Conservation (phyloP, 2,113 vertebrate genomes). For the Leucoraja erinaceus region DNA sequence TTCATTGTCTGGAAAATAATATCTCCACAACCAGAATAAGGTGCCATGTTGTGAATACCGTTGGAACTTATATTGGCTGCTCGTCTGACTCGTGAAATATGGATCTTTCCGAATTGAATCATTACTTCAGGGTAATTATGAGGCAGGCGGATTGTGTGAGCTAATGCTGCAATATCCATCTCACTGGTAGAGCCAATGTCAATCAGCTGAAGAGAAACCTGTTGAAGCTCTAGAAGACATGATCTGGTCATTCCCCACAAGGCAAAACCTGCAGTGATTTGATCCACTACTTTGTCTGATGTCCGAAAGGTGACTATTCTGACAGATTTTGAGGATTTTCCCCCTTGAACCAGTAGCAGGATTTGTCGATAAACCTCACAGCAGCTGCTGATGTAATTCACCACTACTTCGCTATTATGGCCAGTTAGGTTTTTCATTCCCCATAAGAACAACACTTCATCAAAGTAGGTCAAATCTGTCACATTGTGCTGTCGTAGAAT, state of each 20-base stretch:
- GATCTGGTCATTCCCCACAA: conserved; percentile 71
- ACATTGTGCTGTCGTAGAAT: conserved; percentile 45
- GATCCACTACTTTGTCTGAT: conserved; percentile 59
- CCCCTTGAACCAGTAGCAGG: conserved; percentile 58
- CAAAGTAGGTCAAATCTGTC: conserved; percentile 47
- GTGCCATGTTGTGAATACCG: background rate
- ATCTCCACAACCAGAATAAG: conserved; percentile 42
- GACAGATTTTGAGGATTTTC: conserved; percentile 44
- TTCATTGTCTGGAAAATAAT: conserved; percentile 63
- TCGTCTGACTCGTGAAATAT: conserved; percentile 51
- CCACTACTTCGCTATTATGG: conserved; percentile 49
- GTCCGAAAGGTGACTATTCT: conserved; percentile 69
- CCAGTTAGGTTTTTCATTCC: conserved; percentile 60
- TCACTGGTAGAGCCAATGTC: conserved; percentile 63
- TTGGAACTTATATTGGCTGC: conserved; percentile 47
- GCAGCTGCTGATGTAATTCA: conserved; percentile 58
- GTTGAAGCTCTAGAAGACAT: conserved; percentile 61
- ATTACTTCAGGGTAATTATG: conserved; percentile 64
- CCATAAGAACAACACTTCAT: conserved; percentile 68
- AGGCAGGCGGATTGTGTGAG: conserved; percentile 55
- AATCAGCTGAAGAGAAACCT: conserved; percentile 68
- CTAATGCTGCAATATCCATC: conserved; percentile 62
- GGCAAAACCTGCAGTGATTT: conserved; percentile 65
- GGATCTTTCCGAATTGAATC: conserved; percentile 61
- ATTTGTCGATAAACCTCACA: conserved; percentile 69